phyloP scores from a whole-genome alignment of 2,113 vertebrate species.

The Physeter macrocephalus region DNA sequence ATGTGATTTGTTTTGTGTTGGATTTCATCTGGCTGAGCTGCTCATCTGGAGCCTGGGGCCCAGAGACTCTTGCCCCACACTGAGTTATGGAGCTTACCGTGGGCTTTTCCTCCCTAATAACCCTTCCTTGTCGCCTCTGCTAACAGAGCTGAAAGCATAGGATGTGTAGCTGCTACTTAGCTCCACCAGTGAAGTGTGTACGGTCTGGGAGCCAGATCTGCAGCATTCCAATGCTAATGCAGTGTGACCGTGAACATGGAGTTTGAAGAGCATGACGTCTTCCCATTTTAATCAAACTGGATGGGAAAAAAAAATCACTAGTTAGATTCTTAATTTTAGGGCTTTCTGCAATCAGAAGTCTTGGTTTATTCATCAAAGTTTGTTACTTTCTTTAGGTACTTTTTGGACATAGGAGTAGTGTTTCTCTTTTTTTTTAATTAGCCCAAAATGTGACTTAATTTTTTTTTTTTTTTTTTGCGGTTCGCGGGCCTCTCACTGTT shows the following conservation, averaged over 20 bases:
- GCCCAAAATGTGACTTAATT: neutral
- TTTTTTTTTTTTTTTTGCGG: too few relatives aligned
- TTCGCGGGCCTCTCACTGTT: too few relatives aligned
- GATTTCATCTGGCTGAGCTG: constrained; percentile 50
- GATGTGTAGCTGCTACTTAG: neutral
- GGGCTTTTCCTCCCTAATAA: constrained; percentile 19
- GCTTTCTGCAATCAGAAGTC: neutral
- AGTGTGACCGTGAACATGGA: neutral
- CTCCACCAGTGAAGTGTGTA: constrained; percentile 11
- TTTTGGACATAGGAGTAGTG: neutral
- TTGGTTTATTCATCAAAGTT: neutral
- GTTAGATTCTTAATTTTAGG: neutral
- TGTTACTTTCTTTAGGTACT: neutral
- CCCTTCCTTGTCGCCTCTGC: neutral
- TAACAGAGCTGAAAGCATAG: constrained; percentile 48
- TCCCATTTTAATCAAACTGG: neutral
- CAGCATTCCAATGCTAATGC: neutral
- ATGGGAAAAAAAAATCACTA: too few relatives aligned
- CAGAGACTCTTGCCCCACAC: neutral
- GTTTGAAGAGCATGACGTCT: neutral
- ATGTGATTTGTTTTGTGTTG: constrained; percentile 59
- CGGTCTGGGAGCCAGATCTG: neutral
- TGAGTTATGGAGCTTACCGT: constrained; percentile 31
- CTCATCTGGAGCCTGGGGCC: neutral
- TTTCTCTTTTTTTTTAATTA: neutral